phyloP scores from a whole-genome alignment of 2,113 vertebrate species.

The Philantomba maxwellii region DNA sequence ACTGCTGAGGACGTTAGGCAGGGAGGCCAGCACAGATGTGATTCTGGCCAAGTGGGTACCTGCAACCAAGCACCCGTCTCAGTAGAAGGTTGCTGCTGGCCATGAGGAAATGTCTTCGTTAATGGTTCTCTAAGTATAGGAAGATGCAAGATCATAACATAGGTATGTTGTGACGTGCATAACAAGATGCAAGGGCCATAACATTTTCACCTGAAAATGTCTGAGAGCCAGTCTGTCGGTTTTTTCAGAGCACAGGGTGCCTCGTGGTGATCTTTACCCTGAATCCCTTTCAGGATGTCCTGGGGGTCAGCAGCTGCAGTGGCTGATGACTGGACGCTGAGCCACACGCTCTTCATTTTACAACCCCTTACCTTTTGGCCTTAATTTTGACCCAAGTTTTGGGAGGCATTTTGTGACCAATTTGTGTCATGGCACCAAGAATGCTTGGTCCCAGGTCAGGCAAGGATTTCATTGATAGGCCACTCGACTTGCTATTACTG shows the following conservation, averaged over 20 bases:
- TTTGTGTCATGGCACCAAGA: background rate
- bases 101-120: background rate
- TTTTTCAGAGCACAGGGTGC: background rate
- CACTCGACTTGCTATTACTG: background rate
- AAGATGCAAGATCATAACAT: background rate
- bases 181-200: background rate
- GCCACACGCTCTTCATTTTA: background rate
- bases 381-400: background rate
- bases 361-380: background rate
- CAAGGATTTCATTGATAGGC: background rate
- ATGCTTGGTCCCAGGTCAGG: background rate
- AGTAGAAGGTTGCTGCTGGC: background rate
- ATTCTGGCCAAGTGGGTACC: background rate
- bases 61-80: background rate
- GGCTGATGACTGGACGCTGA: background rate
- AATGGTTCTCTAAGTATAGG: background rate
- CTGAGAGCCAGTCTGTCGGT: background rate
- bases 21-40: background rate
- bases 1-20: background rate
- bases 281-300: background rate
- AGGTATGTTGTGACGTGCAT: background rate
- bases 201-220: background rate
- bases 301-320: background rate
- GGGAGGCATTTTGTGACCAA: background rate
- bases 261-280: background rate